Evolutionary conservation across 2,113 vertebrate species (phyloP), one percentile per base, ranked within the genome.

Genomic region (Carlito syrichta): DNA sequence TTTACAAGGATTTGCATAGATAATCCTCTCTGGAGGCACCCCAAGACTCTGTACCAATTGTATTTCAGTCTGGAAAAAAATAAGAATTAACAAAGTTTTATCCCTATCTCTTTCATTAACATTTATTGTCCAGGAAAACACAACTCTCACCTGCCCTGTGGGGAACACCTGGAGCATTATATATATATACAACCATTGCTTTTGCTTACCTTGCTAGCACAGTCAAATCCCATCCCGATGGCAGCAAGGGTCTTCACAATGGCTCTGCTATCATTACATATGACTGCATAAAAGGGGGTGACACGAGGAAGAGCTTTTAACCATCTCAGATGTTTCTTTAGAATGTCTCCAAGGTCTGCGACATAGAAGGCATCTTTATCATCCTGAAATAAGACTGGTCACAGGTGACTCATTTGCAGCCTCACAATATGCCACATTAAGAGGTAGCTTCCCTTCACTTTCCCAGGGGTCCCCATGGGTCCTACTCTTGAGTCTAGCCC

Each of bases 1-100:
- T 97, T 99, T 99, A 97, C 99, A 99, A 71, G 99, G 99, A 97
- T 99, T 99, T 96, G 99, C 99, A 97, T 99, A 99, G 98, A 99
- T 99, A 92, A 99, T 99, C 98, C 99, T 98, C 95, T 99, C 99
- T 5, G 99, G 99, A 90, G 99, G 98, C 16, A 99, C 99, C 86
- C 99, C 99, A 13, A 99, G 98, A 97, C 99, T 99, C 98, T 99
- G 99, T 32, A 99, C 99, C 96, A 99, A 93, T 68, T 99, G 99
- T 92, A 99, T 99, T 98, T 99, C 99, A 19, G 94, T 99, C 99
- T 99, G 92, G 81, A 95, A 97, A 66, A 96, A 19, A 95, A n/a
- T n/a, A n/a, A n/a, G n/a, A n/a, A n/a, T n/a, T n/a, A n/a, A n/a
- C n/a, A n/a, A n/a, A n/a, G n/a, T n/a, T n/a, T n/a, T n/a, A n/a